Base-by-base conservation (phyloP, 2,888 invertebrate species). In the Lasius fuliginosus region DNA sequence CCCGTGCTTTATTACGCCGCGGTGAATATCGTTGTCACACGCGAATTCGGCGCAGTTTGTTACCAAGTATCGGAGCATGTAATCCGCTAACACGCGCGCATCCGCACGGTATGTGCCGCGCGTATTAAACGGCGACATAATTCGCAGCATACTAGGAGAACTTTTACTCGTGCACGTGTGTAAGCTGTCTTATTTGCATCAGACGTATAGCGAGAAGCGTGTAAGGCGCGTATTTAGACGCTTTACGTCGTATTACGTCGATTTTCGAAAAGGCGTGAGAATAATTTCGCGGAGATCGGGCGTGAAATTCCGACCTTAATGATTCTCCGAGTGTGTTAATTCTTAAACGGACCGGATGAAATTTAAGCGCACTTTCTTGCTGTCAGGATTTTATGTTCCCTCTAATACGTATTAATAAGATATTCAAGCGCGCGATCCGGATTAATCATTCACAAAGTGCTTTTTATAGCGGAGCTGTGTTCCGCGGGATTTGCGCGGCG, bases 41-140 rank as follows among this genome's bases (percentile, higher is more conserved):
- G 65, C 81, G 65, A 56, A 68, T 84, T 76, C 82, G 82, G 46
- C 23, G 11, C 65, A 85, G 76, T 84, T 83, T 60, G 86, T 87
- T 81, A 81, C 76, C 15, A 9, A 60, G 71, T 76, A 86, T 81
- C 81, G 49, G 36, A 46, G 71, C 56, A 11, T 56, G 64, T 82
- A 73, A 71, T 74, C 76, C 53, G 49, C 62, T 49, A 23, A 87
- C 81, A 87, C 9, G 15, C 62, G 11, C 74, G 46, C 74, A 42
- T 42, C 15, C 67, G 46, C 27, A 23, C 62, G 81, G 56, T 68
- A 76, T 67, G 64, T 42, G 33, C 49, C 60, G 53, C 64, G 53
- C 42, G 27, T 56, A 42, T 73, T 81, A 74, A 84, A 81, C 71
- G 23, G 65, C 60, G 36, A 74, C 81, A 65, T 71, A 68, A 81